Evolutionary conservation across 2,888 invertebrate genomes (phyloP).

Genomic region (Lycaena phlaeas): DNA sequence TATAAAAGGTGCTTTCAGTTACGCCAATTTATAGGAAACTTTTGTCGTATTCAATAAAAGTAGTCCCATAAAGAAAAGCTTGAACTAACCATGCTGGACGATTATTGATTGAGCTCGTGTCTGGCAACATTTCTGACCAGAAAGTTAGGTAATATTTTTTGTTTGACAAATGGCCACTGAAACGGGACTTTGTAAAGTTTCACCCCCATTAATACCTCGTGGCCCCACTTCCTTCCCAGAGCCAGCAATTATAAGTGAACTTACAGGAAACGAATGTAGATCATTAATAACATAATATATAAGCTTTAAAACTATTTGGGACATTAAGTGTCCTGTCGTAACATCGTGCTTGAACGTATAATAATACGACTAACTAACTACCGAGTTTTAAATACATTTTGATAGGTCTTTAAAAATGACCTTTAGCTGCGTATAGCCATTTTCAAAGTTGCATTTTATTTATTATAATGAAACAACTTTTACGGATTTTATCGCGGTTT

Average conservation of each 20-base stretch:
- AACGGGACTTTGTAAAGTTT: conserved; percentile 64
- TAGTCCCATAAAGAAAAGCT: conserved; percentile 10
- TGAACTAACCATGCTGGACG: conserved; percentile 39
- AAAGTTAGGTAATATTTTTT: conserved; percentile 66
- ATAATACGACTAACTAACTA: too few species aligned
- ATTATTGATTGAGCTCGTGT: conserved; percentile 63
- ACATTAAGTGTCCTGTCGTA: too few species aligned
- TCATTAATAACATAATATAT: conserved; percentile 6
- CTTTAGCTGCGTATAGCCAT: too few species aligned
- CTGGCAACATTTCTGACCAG: conserved; percentile 52
- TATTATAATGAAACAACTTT: too few species aligned
- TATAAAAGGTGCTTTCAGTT: too few species aligned
- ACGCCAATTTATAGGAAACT: background rate
- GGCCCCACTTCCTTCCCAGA: conserved; percentile 12
- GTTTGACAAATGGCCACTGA: conserved; percentile 66
- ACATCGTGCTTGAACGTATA: too few species aligned
- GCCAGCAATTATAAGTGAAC: conserved; percentile 4
- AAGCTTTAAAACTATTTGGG: too few species aligned
- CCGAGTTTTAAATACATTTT: too few species aligned
- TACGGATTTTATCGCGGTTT: too few species aligned
- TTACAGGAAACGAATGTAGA: conserved; percentile 2
- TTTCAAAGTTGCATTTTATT: too few species aligned
- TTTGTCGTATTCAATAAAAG: conserved; percentile 8
- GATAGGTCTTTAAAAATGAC: too few species aligned
- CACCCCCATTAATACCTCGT: conserved; percentile 46